Evolutionary conservation across 2,797 vertebrate genomes (phyloP), one percentile per base, ranked within the genome.

Genomic region (Parauchenoglanis punctatus): DNA sequence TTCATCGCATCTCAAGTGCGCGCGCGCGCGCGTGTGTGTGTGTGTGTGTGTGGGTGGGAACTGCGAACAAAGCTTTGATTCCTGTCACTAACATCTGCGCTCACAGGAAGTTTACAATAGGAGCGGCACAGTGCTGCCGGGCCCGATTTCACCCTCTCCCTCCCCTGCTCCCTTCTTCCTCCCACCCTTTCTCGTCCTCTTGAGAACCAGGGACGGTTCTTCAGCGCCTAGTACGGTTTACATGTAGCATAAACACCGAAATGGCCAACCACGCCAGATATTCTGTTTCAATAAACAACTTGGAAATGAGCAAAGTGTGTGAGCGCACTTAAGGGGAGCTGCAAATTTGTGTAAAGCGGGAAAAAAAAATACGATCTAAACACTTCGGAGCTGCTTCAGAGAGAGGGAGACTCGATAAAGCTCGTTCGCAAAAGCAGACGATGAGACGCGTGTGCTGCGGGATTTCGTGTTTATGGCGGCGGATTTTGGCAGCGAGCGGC

Each of bases 31-130:
- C 17, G 73, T 44, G 58, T 25, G 28, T 52, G 35, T 67, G 92
- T 81, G 91, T 91, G 92, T 92, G 90, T 91, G 91, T 92, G 92
- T 82, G 90, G 92, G 91, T 93, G 93, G 90, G 88, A 93, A 90
- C 85, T 92, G 92, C 87, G 89, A 92, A 91, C 93, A 92, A 91
- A 91, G 93, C 92, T 92, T 92, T 93, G 93, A 94, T 83, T 93
- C 94, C 95, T 94, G 94, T 92, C 93, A 92, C 94, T 93, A 92
- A 93, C 85, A 96, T 95, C 94, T 95, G 94, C 92, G 91, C 94
- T 94, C 91, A 94, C 95, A 95, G 95, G 95, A 96, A 95, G 94
- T 96, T 95, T 95, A 95, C 94, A 91, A 92, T 90, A 93, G 86
- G 91, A 80, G 93, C 78, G 25, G 76, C 54, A 86, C 85, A 86